Base-by-base conservation (phyloP, 2,797 vertebrate genomes). In the Takifugu ocellatus region DNA sequence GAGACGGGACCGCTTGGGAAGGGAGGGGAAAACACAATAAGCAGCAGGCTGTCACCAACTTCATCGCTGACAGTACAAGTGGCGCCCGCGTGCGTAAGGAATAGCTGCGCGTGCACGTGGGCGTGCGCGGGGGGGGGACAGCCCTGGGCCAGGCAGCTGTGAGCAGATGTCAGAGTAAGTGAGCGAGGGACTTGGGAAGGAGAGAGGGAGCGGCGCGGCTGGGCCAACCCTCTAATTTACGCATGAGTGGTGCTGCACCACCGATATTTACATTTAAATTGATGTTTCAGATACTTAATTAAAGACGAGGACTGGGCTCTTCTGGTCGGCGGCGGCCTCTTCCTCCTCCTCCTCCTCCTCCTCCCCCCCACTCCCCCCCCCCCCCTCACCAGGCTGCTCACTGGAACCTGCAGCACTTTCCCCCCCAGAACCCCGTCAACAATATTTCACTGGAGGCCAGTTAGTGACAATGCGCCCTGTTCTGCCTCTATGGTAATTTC, bases 211-310 rank as follows among this genome's bases (percentile, higher is more conserved):
- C 87, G 85, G 83, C 79, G 87, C 89, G 83, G 84, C 83, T 81
- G 81, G 89, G 88, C 89, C 90, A 90, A 85, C 84, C 89, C 88
- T 91, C 88, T 91, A 90, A 92, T 92, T 93, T 91, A 91, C 90
- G 91, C 92, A 89, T 91, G 91, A 93, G 90, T 91, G 90, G 87
- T 74, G 84, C 85, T 88, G 91, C 89, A 89, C 84, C 89, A 84
- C 87, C 78, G 87, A 93, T 93, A 93, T 93, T 93, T 93, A 92
- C 91, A 93, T 92, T 92, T 93, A 92, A 93, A 93, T 93, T 92
- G 91, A 92, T 93, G 91, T 92, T 92, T 92, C 90, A 92, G 90
- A 92, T 92, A 92, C 91, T 93, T 93, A 92, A 93, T 92, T 93
- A 93, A 93, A 92, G 92, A 92, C 88, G 86, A 91, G 90, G 87